Conservation (phyloP, 2,797 vertebrate species). For the Sebastes diploproa region DNA sequence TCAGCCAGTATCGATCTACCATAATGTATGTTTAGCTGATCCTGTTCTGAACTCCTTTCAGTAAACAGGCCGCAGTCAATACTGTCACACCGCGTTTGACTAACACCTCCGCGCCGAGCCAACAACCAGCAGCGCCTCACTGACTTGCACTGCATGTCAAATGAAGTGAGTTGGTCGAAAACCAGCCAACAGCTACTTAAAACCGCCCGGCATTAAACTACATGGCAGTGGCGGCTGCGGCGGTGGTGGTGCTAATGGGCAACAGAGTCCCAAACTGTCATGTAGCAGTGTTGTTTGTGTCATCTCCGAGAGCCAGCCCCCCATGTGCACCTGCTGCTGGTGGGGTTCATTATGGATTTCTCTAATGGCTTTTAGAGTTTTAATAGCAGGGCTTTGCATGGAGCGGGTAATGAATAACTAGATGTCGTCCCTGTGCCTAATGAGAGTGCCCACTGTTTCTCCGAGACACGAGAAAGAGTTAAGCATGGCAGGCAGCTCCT, state of each 20-base stretch:
- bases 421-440: conserved; percentile 75
- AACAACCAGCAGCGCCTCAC: conserved; percentile 42
- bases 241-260: conserved; percentile 65
- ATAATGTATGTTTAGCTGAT: conserved; percentile 82
- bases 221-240: not conserved
- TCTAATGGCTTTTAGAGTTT: conserved; percentile 83
- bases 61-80: conserved; percentile 77
- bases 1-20: conserved; percentile 73
- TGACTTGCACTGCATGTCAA: conserved; percentile 45
- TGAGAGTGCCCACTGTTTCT: conserved; percentile 76
- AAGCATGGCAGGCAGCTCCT: conserved; percentile 60
- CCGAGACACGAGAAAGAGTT: conserved; percentile 60
- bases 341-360: conserved; percentile 79
- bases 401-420: conserved; percentile 78
- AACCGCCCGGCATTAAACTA: conserved; percentile 27
- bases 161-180: conserved; percentile 30
- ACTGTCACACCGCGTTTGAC: conserved; percentile 73
- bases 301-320: conserved; percentile 62
- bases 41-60: conserved; percentile 76
- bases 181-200: conserved; percentile 40
- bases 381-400: conserved; percentile 79
- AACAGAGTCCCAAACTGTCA: conserved; percentile 68
- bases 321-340: conserved; percentile 78
- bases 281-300: conserved; percentile 71
- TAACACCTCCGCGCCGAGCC: conserved; percentile 62